phyloP scores from a whole-genome alignment of 1,140 invertebrate genomes.

The Trinorchestia longiramus region DNA sequence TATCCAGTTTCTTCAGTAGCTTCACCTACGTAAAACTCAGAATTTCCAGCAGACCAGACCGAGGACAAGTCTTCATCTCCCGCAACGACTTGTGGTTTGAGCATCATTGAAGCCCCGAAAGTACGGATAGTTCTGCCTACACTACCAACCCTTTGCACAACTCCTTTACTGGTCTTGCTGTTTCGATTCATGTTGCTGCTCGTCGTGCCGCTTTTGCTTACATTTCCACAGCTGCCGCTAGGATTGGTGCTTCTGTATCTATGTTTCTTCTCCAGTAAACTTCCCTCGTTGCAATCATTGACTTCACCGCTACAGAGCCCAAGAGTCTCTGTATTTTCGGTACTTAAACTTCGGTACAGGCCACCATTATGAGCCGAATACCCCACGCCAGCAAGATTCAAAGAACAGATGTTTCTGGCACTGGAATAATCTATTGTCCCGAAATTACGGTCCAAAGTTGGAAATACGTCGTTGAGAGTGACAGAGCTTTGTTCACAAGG shows the following conservation, averaged over 20 bases:
- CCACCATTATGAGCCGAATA: neutral
- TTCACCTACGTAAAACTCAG: conserved; percentile 18
- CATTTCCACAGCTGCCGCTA: neutral
- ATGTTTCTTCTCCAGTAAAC: neutral
- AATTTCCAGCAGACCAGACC: conserved; percentile 40
- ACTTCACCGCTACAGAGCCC: neutral
- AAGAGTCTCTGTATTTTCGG: conserved; percentile 4
- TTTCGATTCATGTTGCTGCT: neutral
- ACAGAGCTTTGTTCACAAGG: neutral
- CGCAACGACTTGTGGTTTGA: conserved; percentile 61
- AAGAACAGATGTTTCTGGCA: neutral
- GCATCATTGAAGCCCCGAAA: conserved; percentile 61
- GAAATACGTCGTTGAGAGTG: neutral
- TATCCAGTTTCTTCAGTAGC: conserved; percentile 70
- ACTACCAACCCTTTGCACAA: conserved; percentile 64
- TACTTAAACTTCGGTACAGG: conserved; percentile 11
- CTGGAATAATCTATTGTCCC: neutral
- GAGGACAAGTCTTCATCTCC: conserved; percentile 59
- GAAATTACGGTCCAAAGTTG: neutral
- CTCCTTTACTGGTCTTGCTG: conserved; percentile 57
- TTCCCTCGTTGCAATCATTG: neutral
- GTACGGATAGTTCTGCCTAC: conserved; percentile 54
- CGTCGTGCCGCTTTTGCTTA: neutral
- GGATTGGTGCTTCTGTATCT: neutral
- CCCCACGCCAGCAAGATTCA: neutral